Percentiles rank a stretch among this genome's conserved stretches.
phyloP scores from a whole-genome alignment of 2,113 vertebrate genomes.

The Aplodontia rufa region DNA sequence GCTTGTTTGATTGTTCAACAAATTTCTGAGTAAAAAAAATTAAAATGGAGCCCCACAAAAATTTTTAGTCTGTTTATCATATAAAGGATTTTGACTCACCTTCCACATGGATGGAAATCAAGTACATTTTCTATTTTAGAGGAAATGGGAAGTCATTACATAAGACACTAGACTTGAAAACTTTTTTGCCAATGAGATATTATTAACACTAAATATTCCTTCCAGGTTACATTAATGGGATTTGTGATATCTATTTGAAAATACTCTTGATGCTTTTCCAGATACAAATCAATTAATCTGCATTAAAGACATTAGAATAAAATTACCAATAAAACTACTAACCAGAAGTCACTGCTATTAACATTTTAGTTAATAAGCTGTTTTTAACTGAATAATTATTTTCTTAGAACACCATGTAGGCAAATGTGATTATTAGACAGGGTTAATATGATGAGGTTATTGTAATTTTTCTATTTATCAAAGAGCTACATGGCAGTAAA shows the following conservation, averaged over 20 bases:
- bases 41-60: neutral
- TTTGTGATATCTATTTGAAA: constrained; percentile 5
- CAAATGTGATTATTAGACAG: neutral
- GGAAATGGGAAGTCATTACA: constrained; percentile 18
- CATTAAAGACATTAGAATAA: neutral
- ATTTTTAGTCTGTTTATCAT: constrained; percentile 11
- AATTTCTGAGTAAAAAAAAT: too few relatives aligned
- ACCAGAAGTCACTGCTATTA: neutral
- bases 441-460: neutral
- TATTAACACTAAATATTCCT: neutral
- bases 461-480: neutral
- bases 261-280: neutral
- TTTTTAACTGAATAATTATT: constrained; percentile 23
- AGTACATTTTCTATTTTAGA: constrained; percentile 41
- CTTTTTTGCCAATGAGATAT: neutral
- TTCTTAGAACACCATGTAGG: neutral
- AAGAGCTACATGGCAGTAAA: neutral
- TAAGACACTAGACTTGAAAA: constrained; percentile 26
- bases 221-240: neutral
- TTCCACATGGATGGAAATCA: constrained; percentile 27
- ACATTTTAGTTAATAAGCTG: neutral
- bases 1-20: too few relatives aligned
- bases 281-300: constrained; percentile 30
- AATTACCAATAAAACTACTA: constrained; percentile 22
- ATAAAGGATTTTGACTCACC: constrained; percentile 21